These are phyloP conservation scores for Tillus elongatus DNA, from an alignment of 2,888 invertebrate species.

Conservation along the genomic window DNA sequence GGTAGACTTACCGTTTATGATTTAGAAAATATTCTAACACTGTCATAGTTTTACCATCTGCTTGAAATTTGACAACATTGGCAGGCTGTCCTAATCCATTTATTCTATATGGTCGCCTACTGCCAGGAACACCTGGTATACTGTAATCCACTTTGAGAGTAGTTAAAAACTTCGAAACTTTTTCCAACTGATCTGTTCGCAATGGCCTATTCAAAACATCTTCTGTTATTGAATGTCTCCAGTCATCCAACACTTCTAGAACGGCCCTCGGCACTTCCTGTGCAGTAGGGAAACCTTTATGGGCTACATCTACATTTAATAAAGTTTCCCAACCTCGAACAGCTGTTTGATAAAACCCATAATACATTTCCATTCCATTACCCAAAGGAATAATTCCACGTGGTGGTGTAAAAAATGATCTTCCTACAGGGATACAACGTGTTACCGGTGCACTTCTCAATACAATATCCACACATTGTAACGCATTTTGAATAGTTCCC, in stretches of 20 bases:
- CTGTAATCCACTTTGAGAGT: constrained; percentile 41
- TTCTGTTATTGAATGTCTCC: constrained; percentile 4
- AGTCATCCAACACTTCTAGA: constrained; percentile 20
- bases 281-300: constrained; percentile 62
- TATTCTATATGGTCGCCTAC: constrained; percentile 42
- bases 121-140: constrained; percentile 39
- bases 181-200: constrained; percentile 18
- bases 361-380: constrained; percentile 82
- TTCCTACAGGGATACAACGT: constrained; percentile 50
- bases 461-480: constrained; percentile 80
- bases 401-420: constrained; percentile 64
- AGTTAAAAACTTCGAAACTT: constrained; percentile 21
- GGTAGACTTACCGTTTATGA: no score
- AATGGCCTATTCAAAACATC: constrained; percentile 12
- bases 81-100: constrained; percentile 40
- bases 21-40: constrained; percentile 43
- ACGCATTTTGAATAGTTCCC: constrained; percentile 47
- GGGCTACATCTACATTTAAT: constrained; percentile 83
- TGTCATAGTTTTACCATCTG: constrained; percentile 31
- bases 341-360: constrained; percentile 88
- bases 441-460: constrained; percentile 53
- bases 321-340: constrained; percentile 81
- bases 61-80: constrained; percentile 35
- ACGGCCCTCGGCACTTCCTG: constrained; percentile 15
- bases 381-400: constrained; percentile 50